A percentile compares a stretch with the other conserved stretches of the same genome.
phyloP scores from a whole-genome alignment of 2,797 vertebrate genomes.

The Buceros bicornis region DNA sequence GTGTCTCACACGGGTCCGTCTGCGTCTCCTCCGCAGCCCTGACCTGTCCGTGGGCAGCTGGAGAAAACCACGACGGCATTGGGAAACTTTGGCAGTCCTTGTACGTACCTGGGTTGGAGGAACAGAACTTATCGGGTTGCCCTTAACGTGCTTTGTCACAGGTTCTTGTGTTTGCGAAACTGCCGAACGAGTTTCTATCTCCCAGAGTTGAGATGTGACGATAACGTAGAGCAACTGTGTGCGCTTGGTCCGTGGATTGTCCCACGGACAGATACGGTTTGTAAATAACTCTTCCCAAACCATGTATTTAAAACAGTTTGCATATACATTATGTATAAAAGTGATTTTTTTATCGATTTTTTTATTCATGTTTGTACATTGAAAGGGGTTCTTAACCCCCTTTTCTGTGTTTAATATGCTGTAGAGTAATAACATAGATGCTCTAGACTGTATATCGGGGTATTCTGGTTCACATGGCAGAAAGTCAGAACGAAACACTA shows the following conservation, averaged over 20 bases:
- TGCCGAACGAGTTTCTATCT: constrained; percentile 80
- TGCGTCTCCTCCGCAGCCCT: constrained; percentile 23
- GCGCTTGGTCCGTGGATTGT: constrained; percentile 84
- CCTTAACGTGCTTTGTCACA: constrained; percentile 75
- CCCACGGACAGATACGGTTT: constrained; percentile 82
- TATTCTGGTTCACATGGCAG: constrained; percentile 79
- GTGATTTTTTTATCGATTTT: constrained; percentile 95
- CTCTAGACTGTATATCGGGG: constrained; percentile 85
- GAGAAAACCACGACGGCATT: constrained; percentile 54
- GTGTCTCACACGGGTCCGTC: constrained; percentile 40
- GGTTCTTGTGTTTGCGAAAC: constrained; percentile 77
- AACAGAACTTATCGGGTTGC: constrained; percentile 76
- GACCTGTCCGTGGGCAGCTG: constrained; percentile 71
- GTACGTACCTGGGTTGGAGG: constrained; percentile 75
- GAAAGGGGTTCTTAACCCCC: constrained; percentile 74
- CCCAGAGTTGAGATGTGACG: constrained; percentile 80
- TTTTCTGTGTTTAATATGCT: constrained; percentile 88
- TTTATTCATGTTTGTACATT: constrained; percentile 95
- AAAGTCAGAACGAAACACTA: constrained; percentile 79
- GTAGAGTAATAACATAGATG: constrained; percentile 85
- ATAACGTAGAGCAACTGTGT: constrained; percentile 75
- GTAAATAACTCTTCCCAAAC: constrained; percentile 92
- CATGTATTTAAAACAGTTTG: constrained; percentile 93
- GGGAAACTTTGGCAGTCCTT: constrained; percentile 83
- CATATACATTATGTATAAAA: constrained; percentile 93